phyloP scores from a whole-genome alignment of 2,113 vertebrate genomes.

The Trochalopteron elliotii region DNA sequence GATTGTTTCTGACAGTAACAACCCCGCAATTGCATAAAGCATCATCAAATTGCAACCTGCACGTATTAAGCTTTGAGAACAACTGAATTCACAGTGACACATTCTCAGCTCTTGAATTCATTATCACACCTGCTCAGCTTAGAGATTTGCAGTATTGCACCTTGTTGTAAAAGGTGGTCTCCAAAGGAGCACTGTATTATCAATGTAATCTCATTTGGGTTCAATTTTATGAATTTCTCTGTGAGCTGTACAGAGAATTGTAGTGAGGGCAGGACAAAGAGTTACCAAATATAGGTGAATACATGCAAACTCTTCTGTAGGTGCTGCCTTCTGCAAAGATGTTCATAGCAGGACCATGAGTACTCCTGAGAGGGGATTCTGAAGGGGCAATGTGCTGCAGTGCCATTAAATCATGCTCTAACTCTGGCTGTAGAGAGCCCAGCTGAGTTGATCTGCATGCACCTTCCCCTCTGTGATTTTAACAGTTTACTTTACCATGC shows the following conservation, averaged over 20 bases:
- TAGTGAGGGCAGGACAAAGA: not conserved
- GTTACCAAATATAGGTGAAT: not conserved
- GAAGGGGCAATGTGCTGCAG: not conserved
- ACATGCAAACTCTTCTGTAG: not conserved
- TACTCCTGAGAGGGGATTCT: not conserved
- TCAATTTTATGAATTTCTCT: conserved; percentile 39
- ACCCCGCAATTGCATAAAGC: conserved; percentile 60
- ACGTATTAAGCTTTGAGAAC: conserved; percentile 46
- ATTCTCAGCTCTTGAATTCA: conserved; percentile 56
- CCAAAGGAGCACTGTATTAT: not conserved
- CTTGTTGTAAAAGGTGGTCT: conserved; percentile 29
- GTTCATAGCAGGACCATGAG: not conserved
- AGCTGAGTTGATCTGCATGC: not conserved
- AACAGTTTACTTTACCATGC: not conserved
- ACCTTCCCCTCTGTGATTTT: not conserved
- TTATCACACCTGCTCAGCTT: conserved; percentile 52
- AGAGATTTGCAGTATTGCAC: not conserved
- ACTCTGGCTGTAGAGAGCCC: not conserved
- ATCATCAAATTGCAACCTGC: conserved; percentile 67
- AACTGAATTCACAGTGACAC: conserved; percentile 53
- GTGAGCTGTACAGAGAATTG: not conserved
- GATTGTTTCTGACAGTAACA: conserved; percentile 65
- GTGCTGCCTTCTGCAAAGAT: not conserved
- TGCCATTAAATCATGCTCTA: rapidly evolving
- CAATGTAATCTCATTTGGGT: conserved; percentile 49